phyloP scores from a whole-genome alignment of 2,888 invertebrate species.

The Drosophila prostipennis region DNA sequence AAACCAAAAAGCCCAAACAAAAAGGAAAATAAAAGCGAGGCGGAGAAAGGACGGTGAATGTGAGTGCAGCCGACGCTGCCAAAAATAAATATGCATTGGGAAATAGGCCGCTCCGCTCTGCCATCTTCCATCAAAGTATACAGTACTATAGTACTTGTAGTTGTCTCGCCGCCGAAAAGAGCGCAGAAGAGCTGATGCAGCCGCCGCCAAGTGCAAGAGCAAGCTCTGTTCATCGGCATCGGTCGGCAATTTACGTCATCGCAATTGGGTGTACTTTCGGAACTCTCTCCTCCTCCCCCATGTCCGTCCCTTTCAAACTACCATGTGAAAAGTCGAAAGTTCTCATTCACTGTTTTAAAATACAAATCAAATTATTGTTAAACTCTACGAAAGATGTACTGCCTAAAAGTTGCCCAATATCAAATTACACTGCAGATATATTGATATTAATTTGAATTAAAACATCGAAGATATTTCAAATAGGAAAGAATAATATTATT shows the following conservation, averaged over 20 bases:
- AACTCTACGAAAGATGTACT: too few species aligned
- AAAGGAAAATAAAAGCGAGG: constrained; percentile 28
- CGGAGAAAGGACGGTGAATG: constrained; percentile 75
- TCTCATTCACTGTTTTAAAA: too few species aligned
- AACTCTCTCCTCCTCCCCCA: constrained; percentile 5
- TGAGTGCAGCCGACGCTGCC: constrained; percentile 48
- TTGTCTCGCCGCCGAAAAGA: constrained; percentile 6
- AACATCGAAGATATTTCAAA: too few species aligned
- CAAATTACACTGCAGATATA: too few species aligned
- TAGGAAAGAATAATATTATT: too few species aligned
- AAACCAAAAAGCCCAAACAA: constrained; percentile 22
- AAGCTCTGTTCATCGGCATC: constrained; percentile 38
- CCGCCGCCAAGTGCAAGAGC: constrained; percentile 76
- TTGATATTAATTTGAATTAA: too few species aligned
- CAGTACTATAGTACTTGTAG: constrained; percentile 13
- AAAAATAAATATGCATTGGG: constrained; percentile 76
- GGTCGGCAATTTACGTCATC: constrained; percentile 47
- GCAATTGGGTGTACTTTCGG: constrained; percentile 8
- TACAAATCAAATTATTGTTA: too few species aligned
- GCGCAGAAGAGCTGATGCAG: constrained; percentile 25
- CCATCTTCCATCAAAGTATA: constrained; percentile 12
- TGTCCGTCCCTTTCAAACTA: too few species aligned
- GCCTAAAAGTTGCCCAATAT: too few species aligned
- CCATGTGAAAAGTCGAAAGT: too few species aligned
- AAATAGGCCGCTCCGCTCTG: constrained; percentile 68